Percentiles rank a stretch among this genome's conserved stretches.
Conservation (phyloP, 2,888 invertebrate species). For the Dicycla oo region DNA sequence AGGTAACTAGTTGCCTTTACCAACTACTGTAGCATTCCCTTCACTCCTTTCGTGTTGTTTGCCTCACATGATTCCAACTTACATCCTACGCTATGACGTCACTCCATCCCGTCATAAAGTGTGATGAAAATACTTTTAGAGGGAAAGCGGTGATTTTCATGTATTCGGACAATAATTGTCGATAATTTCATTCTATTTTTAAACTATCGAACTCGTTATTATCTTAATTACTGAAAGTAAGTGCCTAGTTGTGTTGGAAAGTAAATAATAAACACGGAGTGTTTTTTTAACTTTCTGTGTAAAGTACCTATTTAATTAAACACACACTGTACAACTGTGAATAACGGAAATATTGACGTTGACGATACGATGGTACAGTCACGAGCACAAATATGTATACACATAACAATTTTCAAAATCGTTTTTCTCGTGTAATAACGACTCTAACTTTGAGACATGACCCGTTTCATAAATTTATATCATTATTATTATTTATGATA, state of each 20-base stretch:
- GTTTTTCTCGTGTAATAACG: too few relatives aligned
- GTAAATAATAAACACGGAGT: conserved; percentile 10
- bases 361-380: neutral
- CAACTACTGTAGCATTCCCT: conserved; percentile 56
- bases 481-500: too few relatives aligned
- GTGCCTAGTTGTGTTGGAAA: neutral
- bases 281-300: conserved; percentile 3
- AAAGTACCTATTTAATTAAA: neutral
- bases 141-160: conserved; percentile 27
- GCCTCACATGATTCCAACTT: conserved; percentile 40
- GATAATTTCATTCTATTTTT: conserved; percentile 45
- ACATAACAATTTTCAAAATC: too few relatives aligned
- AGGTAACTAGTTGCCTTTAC: conserved; percentile 70
- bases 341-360: conserved; percentile 14
- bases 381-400: too few relatives aligned
- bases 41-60: conserved; percentile 46
- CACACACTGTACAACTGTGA: neutral
- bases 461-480: too few relatives aligned
- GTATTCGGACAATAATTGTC: conserved; percentile 11
- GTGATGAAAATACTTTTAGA: conserved; percentile 51
- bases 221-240: conserved; percentile 31
- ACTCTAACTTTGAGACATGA: too few relatives aligned
- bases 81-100: conserved; percentile 46
- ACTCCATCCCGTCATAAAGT: conserved; percentile 29
- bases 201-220: conserved; percentile 32